Evolutionary conservation across 2,888 invertebrate genomes (phyloP), one percentile per base, ranked within the genome.

Genomic region (Tetragonisca angustula): DNA sequence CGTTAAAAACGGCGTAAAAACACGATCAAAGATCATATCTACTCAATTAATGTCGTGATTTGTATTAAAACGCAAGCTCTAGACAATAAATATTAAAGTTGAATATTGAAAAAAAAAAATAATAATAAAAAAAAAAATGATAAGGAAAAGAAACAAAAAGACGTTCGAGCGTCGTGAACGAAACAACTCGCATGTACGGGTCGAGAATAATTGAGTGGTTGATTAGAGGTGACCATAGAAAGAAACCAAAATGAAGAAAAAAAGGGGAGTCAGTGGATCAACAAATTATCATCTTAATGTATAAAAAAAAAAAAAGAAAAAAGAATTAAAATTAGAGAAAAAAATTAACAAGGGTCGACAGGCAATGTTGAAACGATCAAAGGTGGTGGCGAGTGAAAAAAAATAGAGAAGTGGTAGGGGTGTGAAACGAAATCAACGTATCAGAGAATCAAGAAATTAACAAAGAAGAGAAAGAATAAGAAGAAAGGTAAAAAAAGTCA

Each of bases 311-410:
- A 62, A 62, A 36, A 67, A n/a, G 9, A 61, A 32, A 49, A 54
- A 21, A 49, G 13, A 95, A 95, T 95, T 95, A 95, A 86, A 88
- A 81, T 81, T 79, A 61, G 64, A 61, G 95, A 95, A 94, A 95
- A 95, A 95, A 94, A 94, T 92, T 88, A 92, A 92, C 94, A 56
- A 93, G 95, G 95, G 94, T 95, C 94, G 36, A 69, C 95, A 95
- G 95, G 95, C 95, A 96, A 95, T 95, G 95, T 95, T 95, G 95
- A 95, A 94, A 94, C 94, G 94, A 94, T 94, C 94, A 94, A 95
- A 95, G 96, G 95, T 95, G 75, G 65, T 68, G 74, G 68, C 76
- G 78, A 68, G 89, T 52, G 78, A 74, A 79, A 61, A 83, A 56
- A 77, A n/a, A 78, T 71, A 52, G 81, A 27, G 71, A 59, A 54